Conservation (phyloP, 2,113 vertebrate genomes). For the Chamaea fasciata region DNA sequence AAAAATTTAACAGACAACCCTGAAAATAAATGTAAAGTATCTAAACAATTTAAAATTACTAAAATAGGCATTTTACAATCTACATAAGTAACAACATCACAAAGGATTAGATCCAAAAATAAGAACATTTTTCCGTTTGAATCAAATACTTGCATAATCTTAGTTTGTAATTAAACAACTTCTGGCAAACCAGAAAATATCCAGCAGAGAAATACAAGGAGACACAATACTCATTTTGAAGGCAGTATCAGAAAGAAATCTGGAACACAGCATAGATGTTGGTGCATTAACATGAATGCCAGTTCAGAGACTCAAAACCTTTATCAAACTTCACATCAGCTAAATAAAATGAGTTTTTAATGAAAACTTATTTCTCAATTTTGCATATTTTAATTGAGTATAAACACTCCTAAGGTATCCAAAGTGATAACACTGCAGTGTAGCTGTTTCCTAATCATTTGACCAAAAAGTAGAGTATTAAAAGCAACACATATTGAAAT, state of each 20-base stretch:
- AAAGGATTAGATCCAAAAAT: not conserved
- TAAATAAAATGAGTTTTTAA: not conserved
- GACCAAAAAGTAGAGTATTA: not conserved
- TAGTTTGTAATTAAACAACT: slow-evolving; percentile 7
- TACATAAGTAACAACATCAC: not conserved
- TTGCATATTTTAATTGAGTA: not conserved
- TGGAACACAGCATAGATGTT: not conserved
- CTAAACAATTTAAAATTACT: not conserved
- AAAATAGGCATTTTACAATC: not conserved
- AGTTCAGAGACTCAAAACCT: not conserved
- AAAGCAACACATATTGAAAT: not conserved
- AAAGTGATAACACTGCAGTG: not conserved
- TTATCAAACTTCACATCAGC: not conserved
- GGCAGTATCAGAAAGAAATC: not conserved
- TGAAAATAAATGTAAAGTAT: not conserved
- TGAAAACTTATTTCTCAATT: not conserved
- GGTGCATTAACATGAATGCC: not conserved
- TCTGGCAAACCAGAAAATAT: not conserved
- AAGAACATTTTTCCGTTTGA: not conserved
- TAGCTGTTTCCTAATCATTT: not conserved
- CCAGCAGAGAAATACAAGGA: not conserved
- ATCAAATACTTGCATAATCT: not conserved
- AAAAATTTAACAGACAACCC: not conserved
- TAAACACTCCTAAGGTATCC: not conserved
- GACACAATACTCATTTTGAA: not conserved